Conservation (phyloP, 2,888 invertebrate genomes). For the Exocentrus adspersus region DNA sequence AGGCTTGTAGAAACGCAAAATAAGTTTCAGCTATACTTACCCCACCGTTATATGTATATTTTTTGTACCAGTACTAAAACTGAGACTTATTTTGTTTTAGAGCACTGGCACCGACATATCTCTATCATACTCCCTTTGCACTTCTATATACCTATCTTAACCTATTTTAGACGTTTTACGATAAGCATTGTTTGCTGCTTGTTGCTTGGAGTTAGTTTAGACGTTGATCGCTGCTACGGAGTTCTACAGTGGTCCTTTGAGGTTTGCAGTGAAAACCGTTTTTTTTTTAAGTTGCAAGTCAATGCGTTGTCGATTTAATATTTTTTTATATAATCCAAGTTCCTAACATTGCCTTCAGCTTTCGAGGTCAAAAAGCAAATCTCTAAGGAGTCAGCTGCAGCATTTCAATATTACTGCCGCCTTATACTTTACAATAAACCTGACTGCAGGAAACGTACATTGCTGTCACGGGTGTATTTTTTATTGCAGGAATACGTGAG, state of each 20-base stretch:
- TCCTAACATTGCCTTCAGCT: no score
- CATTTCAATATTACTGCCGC: no score
- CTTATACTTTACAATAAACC: neutral
- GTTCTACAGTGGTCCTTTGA: neutral
- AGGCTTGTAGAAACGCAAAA: slow-evolving; percentile 55
- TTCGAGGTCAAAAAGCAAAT: no score
- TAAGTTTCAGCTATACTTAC: slow-evolving; percentile 36
- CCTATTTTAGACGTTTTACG: slow-evolving; percentile 21
- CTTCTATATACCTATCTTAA: slow-evolving; percentile 44
- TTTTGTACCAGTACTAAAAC: no score
- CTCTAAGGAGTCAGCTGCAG: neutral
- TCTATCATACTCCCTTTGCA: slow-evolving; percentile 61
- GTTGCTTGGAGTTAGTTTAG: slow-evolving; percentile 20
- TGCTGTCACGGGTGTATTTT: neutral
- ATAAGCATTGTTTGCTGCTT: slow-evolving; percentile 11
- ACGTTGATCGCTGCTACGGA: neutral
- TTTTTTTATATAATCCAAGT: no score
- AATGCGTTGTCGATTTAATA: no score
- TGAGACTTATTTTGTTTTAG: slow-evolving; percentile 51
- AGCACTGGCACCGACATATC: slow-evolving; percentile 64
- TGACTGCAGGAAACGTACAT: neutral
- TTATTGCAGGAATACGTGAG: slow-evolving; percentile 72
- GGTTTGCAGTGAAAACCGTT: no score
- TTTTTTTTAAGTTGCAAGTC: no score
- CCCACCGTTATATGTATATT: neutral